A percentile compares a stretch with the other conserved stretches of the same genome.
Evolutionary conservation across 2,113 vertebrate species (phyloP).

Genomic region (Scomber japonicus): DNA sequence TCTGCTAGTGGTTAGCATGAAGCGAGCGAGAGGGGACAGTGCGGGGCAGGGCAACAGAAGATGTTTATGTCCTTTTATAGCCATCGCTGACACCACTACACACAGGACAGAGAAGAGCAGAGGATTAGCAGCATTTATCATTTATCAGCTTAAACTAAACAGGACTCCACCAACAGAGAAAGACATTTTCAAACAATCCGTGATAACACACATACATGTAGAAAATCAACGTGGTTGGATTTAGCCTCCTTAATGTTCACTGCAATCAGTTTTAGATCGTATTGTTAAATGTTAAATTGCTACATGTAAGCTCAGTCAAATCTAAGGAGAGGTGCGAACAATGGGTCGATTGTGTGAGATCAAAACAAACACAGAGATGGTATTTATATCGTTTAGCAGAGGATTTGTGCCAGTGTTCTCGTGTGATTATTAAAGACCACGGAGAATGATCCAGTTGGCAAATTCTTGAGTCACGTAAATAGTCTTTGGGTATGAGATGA

Average conservation of each 20-base stretch:
- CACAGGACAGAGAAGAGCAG: constrained; percentile 51
- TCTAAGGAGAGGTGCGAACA: neutral
- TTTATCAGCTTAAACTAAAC: constrained; percentile 47
- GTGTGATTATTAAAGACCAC: constrained; percentile 52
- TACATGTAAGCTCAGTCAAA: neutral
- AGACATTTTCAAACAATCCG: constrained; percentile 2
- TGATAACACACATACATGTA: neutral
- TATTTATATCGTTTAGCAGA: constrained; percentile 32
- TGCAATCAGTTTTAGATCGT: neutral
- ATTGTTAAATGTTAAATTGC: neutral
- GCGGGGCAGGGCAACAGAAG: constrained; percentile 64
- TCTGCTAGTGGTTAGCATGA: constrained; percentile 67
- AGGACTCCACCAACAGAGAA: constrained; percentile 21
- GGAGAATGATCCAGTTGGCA: constrained; percentile 37
- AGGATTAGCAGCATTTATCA: constrained; percentile 72
- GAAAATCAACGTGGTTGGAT: neutral
- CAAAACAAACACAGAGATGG: constrained; percentile 22
- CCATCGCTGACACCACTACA: constrained; percentile 79
- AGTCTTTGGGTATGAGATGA: constrained; percentile 45
- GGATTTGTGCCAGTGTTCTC: constrained; percentile 18
- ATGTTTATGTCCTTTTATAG: constrained; percentile 88
- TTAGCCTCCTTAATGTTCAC: neutral
- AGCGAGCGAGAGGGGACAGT: constrained; percentile 45
- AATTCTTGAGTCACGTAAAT: constrained; percentile 60
- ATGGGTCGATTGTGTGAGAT: constrained; percentile 11